phyloP scores from a whole-genome alignment of 2,113 vertebrate genomes.

The Strigops habroptila region DNA sequence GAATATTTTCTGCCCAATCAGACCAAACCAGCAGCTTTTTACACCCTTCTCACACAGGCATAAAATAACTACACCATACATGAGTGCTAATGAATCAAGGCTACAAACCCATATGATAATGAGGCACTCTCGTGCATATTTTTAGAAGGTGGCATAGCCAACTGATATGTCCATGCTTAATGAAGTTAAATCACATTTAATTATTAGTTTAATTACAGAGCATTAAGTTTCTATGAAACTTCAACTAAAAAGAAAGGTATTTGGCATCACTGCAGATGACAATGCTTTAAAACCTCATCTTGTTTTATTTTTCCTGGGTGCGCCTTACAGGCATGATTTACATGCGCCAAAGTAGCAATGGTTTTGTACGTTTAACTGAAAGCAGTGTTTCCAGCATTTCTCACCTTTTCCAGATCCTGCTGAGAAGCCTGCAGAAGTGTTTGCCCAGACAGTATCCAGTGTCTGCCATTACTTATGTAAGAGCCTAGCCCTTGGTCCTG shows the following conservation, averaged over 20 bases:
- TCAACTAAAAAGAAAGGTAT: not conserved
- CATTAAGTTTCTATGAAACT: not conserved
- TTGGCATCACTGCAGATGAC: not conserved
- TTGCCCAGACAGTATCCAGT: conserved; percentile 93
- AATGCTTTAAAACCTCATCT: not conserved
- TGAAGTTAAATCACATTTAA: not conserved
- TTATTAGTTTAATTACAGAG: not conserved
- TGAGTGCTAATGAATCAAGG: not conserved
- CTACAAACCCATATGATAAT: not conserved
- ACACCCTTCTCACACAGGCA: not conserved
- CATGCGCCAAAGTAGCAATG: not conserved
- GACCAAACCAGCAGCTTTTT: not conserved
- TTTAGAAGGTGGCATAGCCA: not conserved
- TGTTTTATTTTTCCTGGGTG: not conserved
- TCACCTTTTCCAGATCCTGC: conserved; percentile 94
- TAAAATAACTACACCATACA: not conserved
- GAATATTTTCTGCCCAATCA: not conserved
- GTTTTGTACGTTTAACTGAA: not conserved
- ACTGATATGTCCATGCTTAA: not conserved
- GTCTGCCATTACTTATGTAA: conserved; percentile 84
- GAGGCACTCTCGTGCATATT: not conserved
- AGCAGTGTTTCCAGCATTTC: not conserved
- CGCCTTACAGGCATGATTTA: not conserved
- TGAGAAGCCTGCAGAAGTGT: conserved; percentile 95
- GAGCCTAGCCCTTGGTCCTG: conserved; percentile 91